These are phyloP conservation scores for Ectemnius continuus DNA, from an alignment of 2,888 invertebrate species.

Conservation along the genomic window DNA sequence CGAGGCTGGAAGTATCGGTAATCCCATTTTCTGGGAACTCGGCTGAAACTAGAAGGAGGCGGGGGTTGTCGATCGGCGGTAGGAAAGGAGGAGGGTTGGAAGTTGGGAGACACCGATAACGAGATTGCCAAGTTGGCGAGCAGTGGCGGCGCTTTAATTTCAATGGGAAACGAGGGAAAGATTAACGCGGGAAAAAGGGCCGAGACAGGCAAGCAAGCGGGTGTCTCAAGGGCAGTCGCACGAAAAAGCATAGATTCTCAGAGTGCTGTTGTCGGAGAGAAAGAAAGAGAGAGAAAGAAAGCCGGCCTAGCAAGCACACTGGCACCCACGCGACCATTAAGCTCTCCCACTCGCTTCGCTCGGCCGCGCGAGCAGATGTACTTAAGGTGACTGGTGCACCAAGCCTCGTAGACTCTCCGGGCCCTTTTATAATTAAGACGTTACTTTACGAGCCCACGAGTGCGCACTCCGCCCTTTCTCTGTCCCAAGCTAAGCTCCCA, in stretches of 20 bases:
- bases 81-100: not conserved
- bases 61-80: too few species aligned
- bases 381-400: slow-evolving; percentile 65
- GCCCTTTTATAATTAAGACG: slow-evolving; percentile 74
- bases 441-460: slow-evolving; percentile 67
- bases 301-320: slow-evolving; percentile 59
- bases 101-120: not conserved
- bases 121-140: too few species aligned
- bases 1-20: too few species aligned
- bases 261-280: slow-evolving; percentile 46
- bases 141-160: slow-evolving; percentile 41
- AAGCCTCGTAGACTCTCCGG: slow-evolving; percentile 52
- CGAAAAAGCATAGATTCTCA: slow-evolving; percentile 61
- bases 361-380: slow-evolving; percentile 41
- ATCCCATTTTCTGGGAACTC: too few species aligned
- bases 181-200: too few species aligned
- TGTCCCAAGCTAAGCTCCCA: slow-evolving; percentile 30
- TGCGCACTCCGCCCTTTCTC: slow-evolving; percentile 43
- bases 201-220: slow-evolving; percentile 13
- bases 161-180: slow-evolving; percentile 21
- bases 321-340: slow-evolving; percentile 71
- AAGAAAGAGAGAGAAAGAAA: too few species aligned
- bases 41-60: too few species aligned
- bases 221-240: slow-evolving; percentile 53
- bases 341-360: slow-evolving; percentile 49